A percentile compares a stretch with the other conserved stretches of the same genome.
Conservation (phyloP, 2,888 invertebrate genomes). For the Caenorhabditis zanzibari region DNA sequence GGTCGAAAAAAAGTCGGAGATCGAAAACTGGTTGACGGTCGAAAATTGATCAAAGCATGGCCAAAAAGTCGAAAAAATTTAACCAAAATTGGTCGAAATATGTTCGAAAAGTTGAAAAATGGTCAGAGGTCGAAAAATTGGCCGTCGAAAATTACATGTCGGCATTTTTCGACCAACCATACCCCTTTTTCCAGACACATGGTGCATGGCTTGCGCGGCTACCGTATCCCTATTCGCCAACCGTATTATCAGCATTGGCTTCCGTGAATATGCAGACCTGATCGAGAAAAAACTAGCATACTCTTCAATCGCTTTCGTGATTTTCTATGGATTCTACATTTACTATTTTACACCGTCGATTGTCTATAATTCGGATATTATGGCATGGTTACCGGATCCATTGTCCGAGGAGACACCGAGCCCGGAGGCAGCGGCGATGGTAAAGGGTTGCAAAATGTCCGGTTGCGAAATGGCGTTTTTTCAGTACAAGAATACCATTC, state of each 20-base stretch:
- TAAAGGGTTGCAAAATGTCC: background rate
- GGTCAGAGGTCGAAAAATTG: too few relatives aligned
- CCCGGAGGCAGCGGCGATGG: conserved; percentile 30
- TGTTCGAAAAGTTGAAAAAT: too few relatives aligned
- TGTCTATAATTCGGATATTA: conserved; percentile 40
- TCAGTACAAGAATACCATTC: conserved; percentile 44
- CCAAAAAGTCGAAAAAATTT: too few relatives aligned
- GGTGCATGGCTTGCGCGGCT: conserved; percentile 48
- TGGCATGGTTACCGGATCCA: conserved; percentile 46
- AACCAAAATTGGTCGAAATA: too few relatives aligned
- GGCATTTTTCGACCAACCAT: too few relatives aligned
- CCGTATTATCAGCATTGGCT: conserved; percentile 42
- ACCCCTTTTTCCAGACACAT: too few relatives aligned
- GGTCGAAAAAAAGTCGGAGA: too few relatives aligned
- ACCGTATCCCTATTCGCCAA: conserved; percentile 52
- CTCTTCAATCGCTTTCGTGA: conserved; percentile 25
- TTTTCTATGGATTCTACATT: conserved; percentile 44
- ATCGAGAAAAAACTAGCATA: conserved; percentile 52
- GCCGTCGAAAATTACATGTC: too few relatives aligned
- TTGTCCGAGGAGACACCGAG: conserved; percentile 31
- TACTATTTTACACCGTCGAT: conserved; percentile 34
- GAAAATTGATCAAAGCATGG: too few relatives aligned
- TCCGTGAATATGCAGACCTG: conserved; percentile 43
- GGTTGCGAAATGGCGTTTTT: too few relatives aligned
- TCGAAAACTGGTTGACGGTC: too few relatives aligned